These are phyloP conservation scores for Coryphaenoides rupestris DNA, from an alignment of 2,113 vertebrate species.

Conservation along the genomic window DNA sequence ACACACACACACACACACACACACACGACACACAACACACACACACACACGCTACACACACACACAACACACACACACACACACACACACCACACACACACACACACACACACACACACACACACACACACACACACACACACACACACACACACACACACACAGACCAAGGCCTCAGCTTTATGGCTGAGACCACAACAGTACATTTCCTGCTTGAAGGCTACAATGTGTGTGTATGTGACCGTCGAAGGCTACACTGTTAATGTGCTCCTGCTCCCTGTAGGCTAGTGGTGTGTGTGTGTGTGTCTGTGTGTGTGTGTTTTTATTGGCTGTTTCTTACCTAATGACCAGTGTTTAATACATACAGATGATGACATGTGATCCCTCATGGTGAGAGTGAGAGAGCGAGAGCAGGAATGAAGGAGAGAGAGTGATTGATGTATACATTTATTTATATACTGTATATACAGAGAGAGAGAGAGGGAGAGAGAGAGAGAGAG, in stretches of 20 bases:
- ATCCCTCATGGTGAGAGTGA: not conserved
- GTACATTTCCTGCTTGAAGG: conserved; percentile 47
- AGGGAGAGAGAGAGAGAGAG: not conserved
- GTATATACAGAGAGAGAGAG: too few relatives aligned
- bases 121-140: not conserved
- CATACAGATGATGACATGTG: not conserved
- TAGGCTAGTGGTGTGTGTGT: not conserved
- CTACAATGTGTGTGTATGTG: conserved; percentile 44
- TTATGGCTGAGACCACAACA: conserved; percentile 40
- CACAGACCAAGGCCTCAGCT: conserved; percentile 47
- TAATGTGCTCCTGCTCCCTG: conserved; percentile 33
- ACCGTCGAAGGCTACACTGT: conserved; percentile 45
- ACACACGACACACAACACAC: too few relatives aligned
- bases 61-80: too few relatives aligned
- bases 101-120: conserved; percentile 1
- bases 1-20: not conserved
- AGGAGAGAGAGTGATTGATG: not conserved
- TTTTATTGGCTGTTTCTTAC: not conserved
- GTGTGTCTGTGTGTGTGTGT: not conserved
- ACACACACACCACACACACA: conserved; percentile 29
- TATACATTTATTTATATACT: too few relatives aligned
- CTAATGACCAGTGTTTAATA: not conserved
- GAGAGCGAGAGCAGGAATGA: not conserved
- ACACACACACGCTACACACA: too few relatives aligned
- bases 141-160: conserved; percentile 13